phyloP scores from a whole-genome alignment of 2,888 invertebrate species.

The Drosophila barbarae region DNA sequence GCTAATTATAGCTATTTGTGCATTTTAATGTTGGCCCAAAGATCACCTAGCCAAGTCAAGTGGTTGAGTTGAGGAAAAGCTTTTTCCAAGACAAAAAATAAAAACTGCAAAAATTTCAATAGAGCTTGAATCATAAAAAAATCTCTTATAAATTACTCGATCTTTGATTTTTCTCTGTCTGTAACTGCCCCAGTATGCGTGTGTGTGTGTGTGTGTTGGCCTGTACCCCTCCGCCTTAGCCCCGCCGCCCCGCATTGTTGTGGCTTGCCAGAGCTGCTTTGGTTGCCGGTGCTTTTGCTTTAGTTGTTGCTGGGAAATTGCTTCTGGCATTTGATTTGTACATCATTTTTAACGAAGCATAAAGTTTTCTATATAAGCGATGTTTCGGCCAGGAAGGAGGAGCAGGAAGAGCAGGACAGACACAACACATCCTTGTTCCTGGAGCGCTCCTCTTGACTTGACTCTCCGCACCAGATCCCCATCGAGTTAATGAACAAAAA shows the following conservation, averaged over 20 bases:
- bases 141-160: neutral
- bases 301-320: conserved; percentile 62
- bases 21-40: neutral
- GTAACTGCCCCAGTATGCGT: neutral
- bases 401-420: conserved; percentile 13
- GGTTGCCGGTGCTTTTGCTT: conserved; percentile 31
- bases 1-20: neutral
- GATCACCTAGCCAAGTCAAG: no score
- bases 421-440: conserved; percentile 34
- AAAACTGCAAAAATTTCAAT: neutral
- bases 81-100: neutral
- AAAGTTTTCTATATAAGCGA: conserved; percentile 49
- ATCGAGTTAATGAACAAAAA: conserved; percentile 56
- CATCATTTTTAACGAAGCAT: conserved; percentile 73
- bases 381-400: conserved; percentile 1
- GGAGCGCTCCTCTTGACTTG: conserved; percentile 53
- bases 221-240: neutral
- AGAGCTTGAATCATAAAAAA: neutral
- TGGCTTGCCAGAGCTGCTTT: conserved; percentile 26
- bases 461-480: conserved; percentile 38
- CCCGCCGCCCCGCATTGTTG: conserved; percentile 43
- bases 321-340: conserved; percentile 73
- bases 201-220: neutral
- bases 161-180: neutral
- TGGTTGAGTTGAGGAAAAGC: neutral